A percentile compares a stretch with the other conserved stretches of the same genome.
Conservation (phyloP, 2,888 invertebrate species). For the Nineta flava region DNA sequence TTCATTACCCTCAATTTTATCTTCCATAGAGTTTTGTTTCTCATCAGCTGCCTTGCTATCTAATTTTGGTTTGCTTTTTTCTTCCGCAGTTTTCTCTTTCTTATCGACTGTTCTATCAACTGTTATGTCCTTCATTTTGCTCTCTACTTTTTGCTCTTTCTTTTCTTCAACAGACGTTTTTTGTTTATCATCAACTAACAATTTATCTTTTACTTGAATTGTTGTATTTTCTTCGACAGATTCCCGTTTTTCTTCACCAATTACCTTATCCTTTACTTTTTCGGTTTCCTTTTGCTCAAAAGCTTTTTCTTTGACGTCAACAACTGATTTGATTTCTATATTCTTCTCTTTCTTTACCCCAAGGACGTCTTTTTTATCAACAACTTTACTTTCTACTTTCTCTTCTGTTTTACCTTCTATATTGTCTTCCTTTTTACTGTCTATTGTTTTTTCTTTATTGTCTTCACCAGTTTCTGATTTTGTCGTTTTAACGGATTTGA, state of each 20-base stretch:
- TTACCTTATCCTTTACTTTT: not conserved
- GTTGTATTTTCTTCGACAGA: conserved; percentile 1
- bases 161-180: no score
- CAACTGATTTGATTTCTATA: conserved; percentile 15
- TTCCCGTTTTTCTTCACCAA: conserved; percentile 8
- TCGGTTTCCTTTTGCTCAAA: conserved; percentile 6
- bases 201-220: no score
- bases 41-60: not conserved
- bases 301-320: conserved; percentile 12
- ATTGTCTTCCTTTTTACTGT: conserved; percentile 4
- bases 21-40: not conserved
- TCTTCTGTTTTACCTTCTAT: conserved; percentile 8
- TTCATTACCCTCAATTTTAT: conserved; percentile 7
- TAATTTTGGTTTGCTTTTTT: no score
- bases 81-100: no score
- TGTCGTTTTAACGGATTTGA: conserved; percentile 10
- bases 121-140: no score
- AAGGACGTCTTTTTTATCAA: conserved; percentile 5
- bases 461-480: conserved; percentile 8
- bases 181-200: no score
- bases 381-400: conserved; percentile 9
- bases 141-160: no score
- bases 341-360: conserved; percentile 11
- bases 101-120: no score
- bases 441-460: not conserved